These are phyloP conservation scores for Python bivittatus DNA, from an alignment of 2,113 vertebrate genomes.

Conservation along the genomic window DNA sequence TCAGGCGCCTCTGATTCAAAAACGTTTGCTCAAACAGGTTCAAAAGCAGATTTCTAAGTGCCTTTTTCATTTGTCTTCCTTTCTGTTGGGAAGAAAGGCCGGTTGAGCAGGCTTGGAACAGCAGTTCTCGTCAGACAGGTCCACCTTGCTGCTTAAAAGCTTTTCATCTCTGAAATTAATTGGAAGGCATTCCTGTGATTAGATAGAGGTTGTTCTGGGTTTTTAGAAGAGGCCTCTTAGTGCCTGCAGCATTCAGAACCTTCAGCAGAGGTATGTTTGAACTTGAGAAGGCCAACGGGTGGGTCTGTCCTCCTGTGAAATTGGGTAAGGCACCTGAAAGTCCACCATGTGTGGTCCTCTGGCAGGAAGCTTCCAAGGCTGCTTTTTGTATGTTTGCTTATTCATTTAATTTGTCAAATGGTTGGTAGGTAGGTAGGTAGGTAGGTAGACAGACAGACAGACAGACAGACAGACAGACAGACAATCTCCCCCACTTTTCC, in stretches of 20 bases:
- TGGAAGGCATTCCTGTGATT: not conserved
- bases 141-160: conserved; percentile 8
- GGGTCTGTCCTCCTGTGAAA: not conserved
- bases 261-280: not conserved
- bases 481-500: not conserved
- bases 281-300: fast-evolving
- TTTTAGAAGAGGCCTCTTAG: not conserved
- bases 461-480: not conserved
- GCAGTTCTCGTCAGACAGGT: not conserved
- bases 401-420: not conserved
- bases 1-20: not conserved
- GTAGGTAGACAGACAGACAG: too few species aligned
- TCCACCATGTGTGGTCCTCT: not conserved
- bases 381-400: not conserved
- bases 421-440: not conserved
- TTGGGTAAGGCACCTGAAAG: not conserved
- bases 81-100: conserved; percentile 7
- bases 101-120: not conserved
- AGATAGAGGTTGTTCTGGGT: not conserved
- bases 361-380: not conserved
- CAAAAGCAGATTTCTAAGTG: not conserved
- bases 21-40: not conserved
- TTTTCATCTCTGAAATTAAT: not conserved
- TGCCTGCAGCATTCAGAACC: fast-evolving
- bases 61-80: not conserved